Evolutionary conservation across 2,888 invertebrate species (phyloP), one percentile per base, ranked within the genome.

Genomic region (Charanyca ferruginea): DNA sequence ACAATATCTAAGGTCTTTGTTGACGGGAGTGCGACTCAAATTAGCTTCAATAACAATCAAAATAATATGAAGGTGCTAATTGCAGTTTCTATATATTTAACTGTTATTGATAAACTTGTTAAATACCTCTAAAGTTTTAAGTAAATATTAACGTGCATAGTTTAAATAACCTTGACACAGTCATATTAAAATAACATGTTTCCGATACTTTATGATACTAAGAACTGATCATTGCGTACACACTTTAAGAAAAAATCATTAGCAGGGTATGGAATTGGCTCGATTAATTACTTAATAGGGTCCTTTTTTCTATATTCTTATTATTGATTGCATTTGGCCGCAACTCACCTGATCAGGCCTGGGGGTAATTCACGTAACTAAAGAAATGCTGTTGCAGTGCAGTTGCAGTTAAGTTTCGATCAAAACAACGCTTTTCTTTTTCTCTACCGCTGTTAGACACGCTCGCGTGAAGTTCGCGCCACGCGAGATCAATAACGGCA

Each of bases 151-250:
- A 41, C 22, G 0, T 18, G 13, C 9, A 32, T 22, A 45, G 13
- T n/a, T 11, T 9, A 0, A 13, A 23, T 42, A 48, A 1, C 77
- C 62, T 77, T 73, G 77, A 58, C 77, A 77, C 23, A 42, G 48
- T 49, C 18, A 23, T 45, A 58, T 71, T 13, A 41, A 71, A 62
- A 38, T 61, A 45, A 48, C 38, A 44, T 7, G 25, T 53, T 16
- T 25, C 20, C 22, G 38, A 48, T 44, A 45, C 32, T 57, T 61
- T 3, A 45, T 48, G 49, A 67, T 62, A 49, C 41, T 42, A 11
- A 61, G 47, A 60, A 61, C 13, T 18, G 2, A 38, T 11, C 38
- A n/a, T 16, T 2, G 16, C 16, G 16, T 9, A 38, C 38, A 38
- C 38, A 5, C 4, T 0, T 16, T 2, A 1, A 38, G 32, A 38